Evolutionary conservation across 2,888 invertebrate genomes (phyloP), one percentile per base, ranked within the genome.

Genomic region (Calameuta idolon): DNA sequence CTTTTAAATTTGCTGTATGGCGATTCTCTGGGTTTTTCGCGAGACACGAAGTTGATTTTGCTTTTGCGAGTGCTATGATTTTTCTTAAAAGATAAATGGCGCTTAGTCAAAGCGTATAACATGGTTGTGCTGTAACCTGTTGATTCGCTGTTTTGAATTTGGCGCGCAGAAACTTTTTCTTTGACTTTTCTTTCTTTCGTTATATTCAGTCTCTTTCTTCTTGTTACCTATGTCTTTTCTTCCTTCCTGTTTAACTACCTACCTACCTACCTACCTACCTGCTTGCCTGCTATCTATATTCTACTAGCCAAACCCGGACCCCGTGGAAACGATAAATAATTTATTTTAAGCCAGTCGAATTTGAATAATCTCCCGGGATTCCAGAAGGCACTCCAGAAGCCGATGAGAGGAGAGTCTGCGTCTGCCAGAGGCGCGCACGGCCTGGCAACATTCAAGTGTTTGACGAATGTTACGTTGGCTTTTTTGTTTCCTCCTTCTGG

Each of bases 371-470:
- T 88, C 85, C 86, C 84, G 89, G 88, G 87, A 88, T 89, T 88
- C 87, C 84, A 86, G 87, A 85, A 84, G 87, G 82, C 89, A 88
- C 89, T 89, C 87, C 86, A 90, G 86, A 86, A 87, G 87, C 86
- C 87, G 40, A 86, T 85, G 82, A 82, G 85, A 84, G 84, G 81
- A 37, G 37, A 40, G 40, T 69, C 30, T 33, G 69, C 69, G 69
- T 33, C 31, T 31, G 69, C 31, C 69, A 30, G 74, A 30, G 74
- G 76, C 74, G 76, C 71, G 69, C 82, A 83, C 84, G 85, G 87
- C 83, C 88, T 88, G 88, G 90, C 88, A 90, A 89, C 90, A 88
- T 88, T 90, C 89, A 87, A 90, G 90, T 90, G 90, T 90, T 90
- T 90, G 89, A 90, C 89, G 89, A 89, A 89, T 88, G 88, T 89